Conservation (phyloP, 1,140 invertebrate species). For the Saccostrea glomerata region DNA sequence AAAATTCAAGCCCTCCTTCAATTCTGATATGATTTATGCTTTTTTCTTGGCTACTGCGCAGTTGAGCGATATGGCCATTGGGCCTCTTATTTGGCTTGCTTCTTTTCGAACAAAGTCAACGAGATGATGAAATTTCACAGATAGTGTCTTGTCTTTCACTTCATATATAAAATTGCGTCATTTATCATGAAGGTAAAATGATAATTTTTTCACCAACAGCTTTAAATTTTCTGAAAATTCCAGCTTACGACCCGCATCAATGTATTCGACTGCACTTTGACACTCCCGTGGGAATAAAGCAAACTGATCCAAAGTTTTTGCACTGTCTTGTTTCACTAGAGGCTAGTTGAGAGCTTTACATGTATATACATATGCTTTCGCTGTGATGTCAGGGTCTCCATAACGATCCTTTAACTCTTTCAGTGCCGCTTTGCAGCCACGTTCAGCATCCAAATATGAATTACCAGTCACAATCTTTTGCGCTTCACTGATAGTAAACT, state of each 20-base stretch:
- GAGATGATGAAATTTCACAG: constrained; percentile 44
- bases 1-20: too few species aligned
- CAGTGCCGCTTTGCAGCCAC: constrained; percentile 42
- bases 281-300: constrained; percentile 51
- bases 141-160: background rate
- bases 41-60: too few species aligned
- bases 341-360: constrained; percentile 54
- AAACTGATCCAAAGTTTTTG: constrained; percentile 52
- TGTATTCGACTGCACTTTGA: constrained; percentile 39
- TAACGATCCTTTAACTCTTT: constrained; percentile 49
- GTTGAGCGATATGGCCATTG: too few species aligned
- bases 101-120: constrained; percentile 55
- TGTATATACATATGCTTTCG: too few species aligned
- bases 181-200: constrained; percentile 51
- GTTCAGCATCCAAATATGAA: constrained; percentile 38
- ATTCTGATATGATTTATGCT: too few species aligned
- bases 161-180: constrained; percentile 53
- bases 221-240: constrained; percentile 43
- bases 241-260: constrained; percentile 6
- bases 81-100: constrained; percentile 15
- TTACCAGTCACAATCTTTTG: constrained; percentile 43
- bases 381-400: constrained; percentile 50
- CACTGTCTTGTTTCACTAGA: constrained; percentile 44
- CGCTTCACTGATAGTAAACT: constrained; percentile 47
- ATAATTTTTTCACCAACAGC: constrained; percentile 47